phyloP scores from a whole-genome alignment of 2,888 invertebrate genomes.

The Sclerodermus sp. region DNA sequence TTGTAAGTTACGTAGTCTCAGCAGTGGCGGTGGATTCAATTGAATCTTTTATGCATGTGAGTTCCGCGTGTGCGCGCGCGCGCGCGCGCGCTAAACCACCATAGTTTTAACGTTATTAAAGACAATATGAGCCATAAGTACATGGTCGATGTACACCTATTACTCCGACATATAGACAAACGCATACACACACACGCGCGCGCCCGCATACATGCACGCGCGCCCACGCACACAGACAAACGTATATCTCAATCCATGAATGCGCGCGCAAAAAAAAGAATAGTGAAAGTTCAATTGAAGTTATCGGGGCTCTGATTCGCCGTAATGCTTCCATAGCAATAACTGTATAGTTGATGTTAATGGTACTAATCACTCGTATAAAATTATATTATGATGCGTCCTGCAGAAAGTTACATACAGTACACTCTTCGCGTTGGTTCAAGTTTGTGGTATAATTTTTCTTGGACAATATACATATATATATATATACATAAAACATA shows the following conservation, averaged over 20 bases:
- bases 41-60: slow-evolving; percentile 31
- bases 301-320: slow-evolving; percentile 46
- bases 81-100: slow-evolving; percentile 17
- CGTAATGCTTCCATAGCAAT: slow-evolving; percentile 55
- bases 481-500: slow-evolving; percentile 25
- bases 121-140: neutral
- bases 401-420: slow-evolving; percentile 23
- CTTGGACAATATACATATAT: slow-evolving; percentile 43
- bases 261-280: slow-evolving; percentile 14
- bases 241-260: neutral
- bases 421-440: slow-evolving; percentile 37
- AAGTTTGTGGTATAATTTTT: slow-evolving; percentile 44
- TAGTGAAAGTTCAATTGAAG: slow-evolving; percentile 40
- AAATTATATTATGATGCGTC: slow-evolving; percentile 26
- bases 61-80: neutral
- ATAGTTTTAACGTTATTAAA: slow-evolving; percentile 34
- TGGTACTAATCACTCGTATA: slow-evolving; percentile 44
- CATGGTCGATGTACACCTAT: neutral
- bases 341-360: slow-evolving; percentile 54
- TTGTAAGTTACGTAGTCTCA: slow-evolving; percentile 47
- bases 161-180: neutral
- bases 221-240: neutral
- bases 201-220: neutral
- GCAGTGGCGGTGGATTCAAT: slow-evolving; percentile 45
- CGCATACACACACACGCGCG: neutral